Conservation (phyloP, 2,797 vertebrate genomes). For the Astyanax mexicanus region DNA sequence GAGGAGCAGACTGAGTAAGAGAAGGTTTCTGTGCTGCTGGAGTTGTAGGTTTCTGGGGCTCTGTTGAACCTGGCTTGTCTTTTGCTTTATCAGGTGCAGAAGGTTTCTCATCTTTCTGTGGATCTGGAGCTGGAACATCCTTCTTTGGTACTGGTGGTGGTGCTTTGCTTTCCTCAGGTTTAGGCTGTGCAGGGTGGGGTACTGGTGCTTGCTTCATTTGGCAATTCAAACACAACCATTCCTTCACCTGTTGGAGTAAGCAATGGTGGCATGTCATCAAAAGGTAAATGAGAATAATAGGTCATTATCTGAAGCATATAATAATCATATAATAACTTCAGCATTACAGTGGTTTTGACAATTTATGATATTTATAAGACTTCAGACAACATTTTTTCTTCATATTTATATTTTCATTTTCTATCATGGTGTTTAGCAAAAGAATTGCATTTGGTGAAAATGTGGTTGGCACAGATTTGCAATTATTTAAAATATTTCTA, state of each 20-base stretch:
- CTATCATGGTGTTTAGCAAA: too few relatives aligned
- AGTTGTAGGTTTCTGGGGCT: slow-evolving; percentile 15
- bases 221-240: slow-evolving; percentile 90
- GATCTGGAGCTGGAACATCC: not conserved
- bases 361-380: too few relatives aligned
- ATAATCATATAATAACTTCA: too few relatives aligned
- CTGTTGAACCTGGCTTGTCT: slow-evolving; percentile 7
- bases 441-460: too few relatives aligned
- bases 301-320: too few relatives aligned
- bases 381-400: too few relatives aligned
- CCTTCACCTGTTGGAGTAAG: slow-evolving; percentile 75
- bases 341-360: too few relatives aligned
- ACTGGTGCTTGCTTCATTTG: slow-evolving; percentile 83
- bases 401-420: too few relatives aligned
- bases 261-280: not conserved
- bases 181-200: slow-evolving; percentile 57
- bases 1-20: slow-evolving; percentile 68
- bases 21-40: slow-evolving; percentile 19
- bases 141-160: slow-evolving; percentile 13
- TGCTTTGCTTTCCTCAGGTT: slow-evolving; percentile 66
- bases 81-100: slow-evolving; percentile 1
- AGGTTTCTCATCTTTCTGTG: slow-evolving; percentile 47
- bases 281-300: slow-evolving; percentile 7
- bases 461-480: too few relatives aligned
- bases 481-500: too few relatives aligned